phyloP scores from a whole-genome alignment of 2,113 vertebrate species.

The Halichoeres trimaculatus region DNA sequence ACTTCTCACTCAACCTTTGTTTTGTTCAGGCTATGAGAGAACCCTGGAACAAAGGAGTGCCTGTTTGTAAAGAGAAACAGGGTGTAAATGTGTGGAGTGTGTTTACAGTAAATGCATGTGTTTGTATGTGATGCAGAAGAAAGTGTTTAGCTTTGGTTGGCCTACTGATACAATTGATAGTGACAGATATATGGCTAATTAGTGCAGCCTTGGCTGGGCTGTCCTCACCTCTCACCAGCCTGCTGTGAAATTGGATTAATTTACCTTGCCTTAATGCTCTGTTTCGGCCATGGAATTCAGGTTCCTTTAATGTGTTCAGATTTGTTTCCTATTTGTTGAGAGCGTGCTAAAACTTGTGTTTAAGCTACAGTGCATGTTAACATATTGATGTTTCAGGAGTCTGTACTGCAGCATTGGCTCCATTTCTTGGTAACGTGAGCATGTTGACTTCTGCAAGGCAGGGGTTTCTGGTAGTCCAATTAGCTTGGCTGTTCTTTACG shows the following conservation, averaged over 20 bases:
- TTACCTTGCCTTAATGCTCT: constrained; percentile 53
- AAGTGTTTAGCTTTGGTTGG: constrained; percentile 40
- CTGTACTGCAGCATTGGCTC: not conserved
- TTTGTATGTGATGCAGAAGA: constrained; percentile 39
- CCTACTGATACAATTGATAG: constrained; percentile 66
- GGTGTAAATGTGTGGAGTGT: not conserved
- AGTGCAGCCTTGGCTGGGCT: constrained; percentile 63
- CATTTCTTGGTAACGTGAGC: constrained; percentile 11
- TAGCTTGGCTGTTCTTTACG: constrained; percentile 58
- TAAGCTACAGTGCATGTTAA: not conserved
- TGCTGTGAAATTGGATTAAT: constrained; percentile 81
- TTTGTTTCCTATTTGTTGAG: constrained; percentile 26
- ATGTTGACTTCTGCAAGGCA: constrained; percentile 39
- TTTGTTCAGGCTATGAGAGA: not conserved
- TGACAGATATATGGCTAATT: constrained; percentile 78
- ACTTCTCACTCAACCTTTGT: constrained; percentile 8
- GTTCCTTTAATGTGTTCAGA: constrained; percentile 41
- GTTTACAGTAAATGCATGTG: not conserved
- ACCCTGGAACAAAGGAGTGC: not conserved
- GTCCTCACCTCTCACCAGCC: constrained; percentile 75
- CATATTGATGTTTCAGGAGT: not conserved
- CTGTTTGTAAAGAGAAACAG: not conserved
- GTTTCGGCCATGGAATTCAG: constrained; percentile 47
- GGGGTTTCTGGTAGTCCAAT: constrained; percentile 70
- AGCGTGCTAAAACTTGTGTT: constrained; percentile 16